Percentiles rank a stretch among this genome's conserved stretches.
phyloP scores from a whole-genome alignment of 2,113 vertebrate species.

The Hippopotamus amphibius region DNA sequence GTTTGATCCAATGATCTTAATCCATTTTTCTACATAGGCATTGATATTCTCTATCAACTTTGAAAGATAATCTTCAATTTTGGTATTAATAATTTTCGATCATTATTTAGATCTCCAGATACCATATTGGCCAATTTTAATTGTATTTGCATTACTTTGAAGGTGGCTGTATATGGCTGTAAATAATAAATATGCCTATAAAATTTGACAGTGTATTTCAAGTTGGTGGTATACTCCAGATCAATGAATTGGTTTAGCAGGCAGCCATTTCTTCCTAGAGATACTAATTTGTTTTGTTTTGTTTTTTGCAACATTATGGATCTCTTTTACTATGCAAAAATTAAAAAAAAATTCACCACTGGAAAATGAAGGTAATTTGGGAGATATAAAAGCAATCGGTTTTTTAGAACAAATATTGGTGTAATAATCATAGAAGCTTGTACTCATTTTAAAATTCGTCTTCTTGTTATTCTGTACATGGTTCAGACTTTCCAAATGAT shows the following conservation, averaged over 20 bases:
- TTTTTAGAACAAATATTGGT: neutral
- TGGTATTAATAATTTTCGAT: neutral
- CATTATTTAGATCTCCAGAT: neutral
- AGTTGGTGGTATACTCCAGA: neutral
- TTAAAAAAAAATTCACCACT: neutral
- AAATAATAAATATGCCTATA: neutral
- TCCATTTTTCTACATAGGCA: neutral
- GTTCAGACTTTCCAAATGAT: neutral
- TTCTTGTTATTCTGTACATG: neutral
- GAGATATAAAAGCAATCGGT: neutral
- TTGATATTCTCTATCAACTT: neutral
- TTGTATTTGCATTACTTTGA: neutral
- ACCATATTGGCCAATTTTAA: neutral
- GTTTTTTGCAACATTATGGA: neutral
- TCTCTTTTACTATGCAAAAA: neutral
- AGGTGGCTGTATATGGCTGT: neutral
- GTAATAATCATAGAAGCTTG: neutral
- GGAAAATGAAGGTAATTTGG: neutral
- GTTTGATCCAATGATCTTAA: neutral
- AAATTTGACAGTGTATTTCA: neutral
- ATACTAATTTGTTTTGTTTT: neutral
- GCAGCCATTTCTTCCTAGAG: neutral
- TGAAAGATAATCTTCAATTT: neutral
- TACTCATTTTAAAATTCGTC: neutral
- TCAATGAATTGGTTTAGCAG: neutral